Conservation (phyloP, 2,888 invertebrate genomes). For the Drosophila pseudotalamancana region DNA sequence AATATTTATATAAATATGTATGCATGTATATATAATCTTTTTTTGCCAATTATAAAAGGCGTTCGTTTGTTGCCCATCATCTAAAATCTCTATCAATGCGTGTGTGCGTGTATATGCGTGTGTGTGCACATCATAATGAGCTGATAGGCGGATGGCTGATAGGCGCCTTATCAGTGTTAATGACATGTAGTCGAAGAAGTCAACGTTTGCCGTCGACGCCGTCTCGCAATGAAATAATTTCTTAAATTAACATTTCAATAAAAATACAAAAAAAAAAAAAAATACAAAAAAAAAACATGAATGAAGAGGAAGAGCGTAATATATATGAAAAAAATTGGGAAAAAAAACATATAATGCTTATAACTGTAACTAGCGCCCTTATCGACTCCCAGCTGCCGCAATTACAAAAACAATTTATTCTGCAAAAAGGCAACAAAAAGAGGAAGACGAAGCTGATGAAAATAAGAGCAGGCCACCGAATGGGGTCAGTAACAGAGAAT, state of each 20-base stretch:
- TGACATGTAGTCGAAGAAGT: conserved; percentile 53
- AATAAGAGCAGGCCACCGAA: conserved; percentile 25
- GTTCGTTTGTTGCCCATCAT: conserved; percentile 47
- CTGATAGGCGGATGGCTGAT: conserved; percentile 51
- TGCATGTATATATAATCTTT: conserved; percentile 6
- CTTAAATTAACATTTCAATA: conserved; percentile 67
- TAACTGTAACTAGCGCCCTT: conserved; percentile 18
- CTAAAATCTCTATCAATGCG: conserved; percentile 35
- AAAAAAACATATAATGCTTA: neutral
- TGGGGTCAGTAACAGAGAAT: conserved; percentile 32
- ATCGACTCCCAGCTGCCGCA: conserved; percentile 19
- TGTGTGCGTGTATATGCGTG: conserved; percentile 7
- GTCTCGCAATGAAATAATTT: conserved; percentile 72
- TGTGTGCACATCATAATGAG: conserved; percentile 56
- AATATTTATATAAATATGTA: conserved; percentile 5
- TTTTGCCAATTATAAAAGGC: conserved; percentile 58
- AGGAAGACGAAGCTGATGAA: neutral
- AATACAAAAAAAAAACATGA: neutral
- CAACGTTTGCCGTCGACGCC: conserved; percentile 29
- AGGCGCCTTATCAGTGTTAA: conserved; percentile 62
- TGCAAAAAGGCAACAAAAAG: conserved; percentile 22
- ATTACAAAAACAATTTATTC: conserved; percentile 5
- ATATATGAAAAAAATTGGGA: neutral
- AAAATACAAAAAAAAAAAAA: neutral
- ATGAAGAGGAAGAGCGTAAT: neutral